Evolutionary conservation across 2,888 invertebrate genomes (phyloP), one percentile per base, ranked within the genome.

Genomic region (Pyrrhosoma nymphula): DNA sequence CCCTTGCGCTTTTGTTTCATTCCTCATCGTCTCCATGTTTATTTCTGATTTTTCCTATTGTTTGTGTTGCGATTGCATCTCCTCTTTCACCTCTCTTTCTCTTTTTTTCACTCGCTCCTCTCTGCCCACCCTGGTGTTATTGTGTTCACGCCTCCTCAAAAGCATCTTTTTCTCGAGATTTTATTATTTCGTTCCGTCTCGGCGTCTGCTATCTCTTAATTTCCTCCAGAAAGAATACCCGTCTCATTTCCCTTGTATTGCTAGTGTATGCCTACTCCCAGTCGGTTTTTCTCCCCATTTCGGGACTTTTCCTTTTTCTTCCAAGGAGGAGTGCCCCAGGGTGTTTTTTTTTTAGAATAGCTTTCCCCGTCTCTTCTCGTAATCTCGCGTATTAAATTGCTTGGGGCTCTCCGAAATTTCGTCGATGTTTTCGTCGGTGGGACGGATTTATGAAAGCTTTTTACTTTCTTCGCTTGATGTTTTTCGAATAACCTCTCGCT

Each of bases 141-240:
- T 35, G 91, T 26, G 35, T 30, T 91, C 35, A 60, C 35, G 30
- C 82, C 82, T 82, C 26, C 82, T 35, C 82, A 35, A 47, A 60
- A 82, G 3, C 82, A 4, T 60, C 20, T 60, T 60, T 60, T 60
- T 60, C 82, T 82, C 82, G 26, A 35, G 82, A 35, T 82, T 16
- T 82, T 82, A 82, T 82, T 82, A 82, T 82, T 82, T 82, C 82
- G 82, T 82, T 35, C 82, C 35, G 30, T 35, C 82, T 82, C 82
- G 30, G 82, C 1, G 35, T 35, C 82, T 35, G 35, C 30, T 82
- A 30, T 82, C 35, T 35, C 26, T 30, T 69, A 2, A 26, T 26
- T 16, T 35, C 82, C 82, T 35, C 82, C 3, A 14, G 16, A 82
- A 35, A 82, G 18, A 82, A 18, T 82, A 35, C 82, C 82, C 30